These are phyloP conservation scores for Ellobius talpinus DNA, from an alignment of 2,113 vertebrate species.

Conservation along the genomic window DNA sequence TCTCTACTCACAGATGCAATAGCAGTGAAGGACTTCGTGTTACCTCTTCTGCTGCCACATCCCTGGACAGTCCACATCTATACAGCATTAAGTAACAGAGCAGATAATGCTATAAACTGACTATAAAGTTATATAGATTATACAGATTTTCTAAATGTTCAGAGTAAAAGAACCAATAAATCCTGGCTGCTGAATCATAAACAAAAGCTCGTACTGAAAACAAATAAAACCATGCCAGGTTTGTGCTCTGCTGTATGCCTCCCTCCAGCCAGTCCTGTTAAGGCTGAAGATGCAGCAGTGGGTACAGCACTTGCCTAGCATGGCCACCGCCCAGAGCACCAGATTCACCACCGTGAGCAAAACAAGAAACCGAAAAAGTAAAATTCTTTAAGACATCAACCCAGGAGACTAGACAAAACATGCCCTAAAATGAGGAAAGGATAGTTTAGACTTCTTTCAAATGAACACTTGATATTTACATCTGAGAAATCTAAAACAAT, in stretches of 20 bases:
- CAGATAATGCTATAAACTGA: not conserved
- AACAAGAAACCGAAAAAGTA: not conserved
- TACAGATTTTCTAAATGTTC: not conserved
- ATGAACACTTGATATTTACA: not conserved
- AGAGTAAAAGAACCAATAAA: not conserved
- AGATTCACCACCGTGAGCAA: not conserved
- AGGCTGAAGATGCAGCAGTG: not conserved
- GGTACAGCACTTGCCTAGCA: not conserved
- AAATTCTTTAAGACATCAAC: not conserved
- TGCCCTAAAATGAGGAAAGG: not conserved
- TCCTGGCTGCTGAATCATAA: not conserved
- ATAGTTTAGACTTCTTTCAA: not conserved
- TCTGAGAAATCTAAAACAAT: slow-evolving; percentile 3
- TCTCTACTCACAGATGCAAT: not conserved
- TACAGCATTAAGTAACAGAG: not conserved
- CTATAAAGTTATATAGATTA: not conserved
- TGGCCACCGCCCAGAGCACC: too few species aligned
- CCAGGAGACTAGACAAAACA: not conserved
- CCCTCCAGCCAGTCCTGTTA: not conserved
- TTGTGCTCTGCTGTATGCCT: not conserved
- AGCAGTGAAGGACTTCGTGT: not conserved
- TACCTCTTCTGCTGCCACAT: not conserved
- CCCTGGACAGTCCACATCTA: not conserved
- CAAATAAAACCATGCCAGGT: not conserved
- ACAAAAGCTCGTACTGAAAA: not conserved